Evolutionary conservation across 2,797 vertebrate genomes (phyloP).

Genomic region (Babyrousa celebensis): DNA sequence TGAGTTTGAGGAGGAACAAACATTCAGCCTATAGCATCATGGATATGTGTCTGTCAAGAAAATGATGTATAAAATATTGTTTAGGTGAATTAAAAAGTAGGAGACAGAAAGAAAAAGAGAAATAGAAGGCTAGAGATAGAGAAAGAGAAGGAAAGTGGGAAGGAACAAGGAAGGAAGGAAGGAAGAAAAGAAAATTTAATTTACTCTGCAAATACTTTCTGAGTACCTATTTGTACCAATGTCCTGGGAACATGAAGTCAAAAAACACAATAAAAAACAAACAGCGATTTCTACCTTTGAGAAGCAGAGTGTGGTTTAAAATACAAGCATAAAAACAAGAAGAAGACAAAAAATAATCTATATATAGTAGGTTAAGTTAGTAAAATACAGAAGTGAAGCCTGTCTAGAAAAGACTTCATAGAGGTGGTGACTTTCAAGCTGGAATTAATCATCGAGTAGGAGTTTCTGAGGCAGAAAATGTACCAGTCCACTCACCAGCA

Average conservation of each 20-base stretch:
- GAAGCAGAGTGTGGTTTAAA: not conserved
- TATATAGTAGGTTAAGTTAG: not conserved
- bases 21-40: not conserved
- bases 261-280: not conserved
- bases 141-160: not conserved
- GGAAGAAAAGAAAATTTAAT: no score
- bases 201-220: not conserved
- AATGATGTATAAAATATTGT: not conserved
- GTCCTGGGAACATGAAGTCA: not conserved
- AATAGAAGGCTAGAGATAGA: not conserved
- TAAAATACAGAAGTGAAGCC: not conserved
- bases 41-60: not conserved
- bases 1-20: not conserved
- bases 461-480: not conserved
- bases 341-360: not conserved
- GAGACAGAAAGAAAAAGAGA: not conserved
- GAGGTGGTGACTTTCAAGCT: no score
- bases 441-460: not conserved
- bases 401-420: not conserved
- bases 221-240: not conserved
- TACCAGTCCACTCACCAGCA: not conserved
- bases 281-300: not conserved
- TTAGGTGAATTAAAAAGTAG: not conserved
- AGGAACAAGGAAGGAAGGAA: not conserved
- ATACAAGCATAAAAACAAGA: not conserved